A percentile compares a stretch with the other conserved stretches of the same genome.
These are phyloP conservation scores for Euborellia annulipes DNA, from an alignment of 1,140 invertebrate species.

Conservation along the genomic window DNA sequence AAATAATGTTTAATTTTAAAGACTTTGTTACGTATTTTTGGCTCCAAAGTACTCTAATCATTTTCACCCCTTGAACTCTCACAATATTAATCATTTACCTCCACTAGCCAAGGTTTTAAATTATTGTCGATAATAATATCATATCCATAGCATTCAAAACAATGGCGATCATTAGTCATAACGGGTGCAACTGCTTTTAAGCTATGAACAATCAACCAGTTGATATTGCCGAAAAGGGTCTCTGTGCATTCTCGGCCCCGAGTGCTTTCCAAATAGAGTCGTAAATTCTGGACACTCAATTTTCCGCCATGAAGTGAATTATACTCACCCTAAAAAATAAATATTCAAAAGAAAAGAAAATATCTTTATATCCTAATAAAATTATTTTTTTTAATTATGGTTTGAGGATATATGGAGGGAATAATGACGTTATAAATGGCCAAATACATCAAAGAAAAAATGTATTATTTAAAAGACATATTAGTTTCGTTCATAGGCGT, in stretches of 20 bases:
- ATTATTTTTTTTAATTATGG: too few relatives aligned
- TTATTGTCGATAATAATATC: slow-evolving; percentile 78
- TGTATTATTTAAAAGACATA: too few relatives aligned
- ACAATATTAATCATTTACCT: slow-evolving; percentile 29
- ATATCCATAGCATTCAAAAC: slow-evolving; percentile 73
- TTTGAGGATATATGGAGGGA: too few relatives aligned
- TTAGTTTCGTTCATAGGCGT: too few relatives aligned
- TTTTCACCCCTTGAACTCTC: neutral
- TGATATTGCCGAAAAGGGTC: slow-evolving; percentile 63
- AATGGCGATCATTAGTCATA: slow-evolving; percentile 60
- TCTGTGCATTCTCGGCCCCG: slow-evolving; percentile 75
- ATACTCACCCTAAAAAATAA: slow-evolving; percentile 62
- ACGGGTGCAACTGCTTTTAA: slow-evolving; percentile 60
- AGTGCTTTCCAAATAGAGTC: slow-evolving; percentile 80
- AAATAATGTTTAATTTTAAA: too few relatives aligned
- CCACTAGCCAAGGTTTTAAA: slow-evolving; percentile 71
- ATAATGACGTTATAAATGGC: too few relatives aligned
- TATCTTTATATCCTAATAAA: slow-evolving; percentile 5
- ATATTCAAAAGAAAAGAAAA: slow-evolving; percentile 1
- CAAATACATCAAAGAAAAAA: too few relatives aligned
- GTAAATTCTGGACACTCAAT: slow-evolving; percentile 80
- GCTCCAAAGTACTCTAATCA: slow-evolving; percentile 12
- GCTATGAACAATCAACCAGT: slow-evolving; percentile 40
- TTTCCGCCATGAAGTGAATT: slow-evolving; percentile 90
- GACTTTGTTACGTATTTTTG: slow-evolving; percentile 1